Percentiles rank a stretch among this genome's conserved stretches.
These are phyloP conservation scores for Crematogaster levior DNA, from an alignment of 2,888 invertebrate species.

Conservation along the genomic window DNA sequence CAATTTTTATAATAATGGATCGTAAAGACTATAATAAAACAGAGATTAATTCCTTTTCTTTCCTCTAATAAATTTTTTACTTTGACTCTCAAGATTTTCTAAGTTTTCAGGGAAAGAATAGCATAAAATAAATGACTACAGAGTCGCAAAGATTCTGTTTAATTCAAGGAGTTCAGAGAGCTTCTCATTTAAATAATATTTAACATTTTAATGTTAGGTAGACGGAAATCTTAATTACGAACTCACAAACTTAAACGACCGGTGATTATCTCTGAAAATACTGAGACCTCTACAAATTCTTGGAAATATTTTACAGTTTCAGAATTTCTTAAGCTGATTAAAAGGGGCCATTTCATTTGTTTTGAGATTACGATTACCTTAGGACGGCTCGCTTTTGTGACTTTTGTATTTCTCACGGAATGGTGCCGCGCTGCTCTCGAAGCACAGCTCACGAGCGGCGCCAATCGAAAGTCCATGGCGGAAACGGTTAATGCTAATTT, in stretches of 20 bases:
- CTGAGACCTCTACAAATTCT: background rate
- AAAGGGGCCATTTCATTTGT: background rate
- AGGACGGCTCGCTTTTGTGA: background rate
- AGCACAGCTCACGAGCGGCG: conserved; percentile 14
- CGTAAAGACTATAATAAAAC: background rate
- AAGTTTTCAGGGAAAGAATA: background rate
- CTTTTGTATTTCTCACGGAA: conserved; percentile 24
- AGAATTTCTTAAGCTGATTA: conserved; percentile 2
- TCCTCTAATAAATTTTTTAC: background rate
- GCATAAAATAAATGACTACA: background rate
- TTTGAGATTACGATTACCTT: background rate
- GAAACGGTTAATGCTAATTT: conserved; percentile 72
- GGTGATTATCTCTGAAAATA: background rate
- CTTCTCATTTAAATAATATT: conserved; percentile 20
- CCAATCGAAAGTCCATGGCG: conserved; percentile 45
- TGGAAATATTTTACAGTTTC: background rate
- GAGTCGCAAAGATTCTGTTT: background rate
- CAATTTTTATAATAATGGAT: background rate
- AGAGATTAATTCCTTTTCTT: background rate
- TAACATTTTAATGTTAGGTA: conserved; percentile 20
- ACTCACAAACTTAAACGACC: background rate
- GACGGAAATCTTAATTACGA: background rate
- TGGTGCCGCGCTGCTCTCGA: background rate
- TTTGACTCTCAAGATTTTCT: background rate
- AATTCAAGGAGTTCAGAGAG: background rate